Percentiles rank a stretch among this genome's conserved stretches.
Evolutionary conservation across 2,888 invertebrate species (phyloP).

Genomic region (Spicauda simplicius): DNA sequence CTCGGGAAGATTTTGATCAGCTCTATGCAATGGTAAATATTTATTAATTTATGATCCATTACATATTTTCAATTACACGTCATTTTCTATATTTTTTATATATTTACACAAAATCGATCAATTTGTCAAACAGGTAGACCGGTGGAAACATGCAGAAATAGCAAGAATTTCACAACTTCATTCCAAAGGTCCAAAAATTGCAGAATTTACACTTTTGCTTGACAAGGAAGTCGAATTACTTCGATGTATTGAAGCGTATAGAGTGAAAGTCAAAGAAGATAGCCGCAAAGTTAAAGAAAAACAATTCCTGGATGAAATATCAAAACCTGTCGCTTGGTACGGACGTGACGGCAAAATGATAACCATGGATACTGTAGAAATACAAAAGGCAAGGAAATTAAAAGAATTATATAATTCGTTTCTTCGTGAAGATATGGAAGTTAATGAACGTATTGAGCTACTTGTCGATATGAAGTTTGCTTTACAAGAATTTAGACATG

Average conservation of each 20-base stretch:
- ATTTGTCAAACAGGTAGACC: slow-evolving; percentile 77
- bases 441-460: slow-evolving; percentile 88
- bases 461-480: slow-evolving; percentile 89
- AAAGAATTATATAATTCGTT: slow-evolving; percentile 90
- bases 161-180: slow-evolving; percentile 86
- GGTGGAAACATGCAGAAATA: slow-evolving; percentile 87
- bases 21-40: slow-evolving; percentile 85
- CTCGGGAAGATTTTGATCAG: slow-evolving; percentile 90
- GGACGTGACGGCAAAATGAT: slow-evolving; percentile 89
- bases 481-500: slow-evolving; percentile 85
- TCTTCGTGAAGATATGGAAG: slow-evolving; percentile 81
- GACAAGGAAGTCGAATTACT: slow-evolving; percentile 90
- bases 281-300: slow-evolving; percentile 85
- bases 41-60: too few relatives aligned
- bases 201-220: slow-evolving; percentile 88
- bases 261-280: slow-evolving; percentile 85
- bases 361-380: slow-evolving; percentile 92
- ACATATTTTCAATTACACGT: too few relatives aligned
- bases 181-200: slow-evolving; percentile 88
- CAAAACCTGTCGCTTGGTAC: slow-evolving; percentile 90
- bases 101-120: background rate
- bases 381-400: slow-evolving; percentile 91
- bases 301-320: slow-evolving; percentile 87
- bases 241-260: slow-evolving; percentile 88
- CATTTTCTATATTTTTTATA: too few relatives aligned